A percentile compares a stretch with the other conserved stretches of the same genome.
These are phyloP conservation scores for Chionomys nivalis DNA, from an alignment of 2,113 vertebrate species.

Conservation along the genomic window DNA sequence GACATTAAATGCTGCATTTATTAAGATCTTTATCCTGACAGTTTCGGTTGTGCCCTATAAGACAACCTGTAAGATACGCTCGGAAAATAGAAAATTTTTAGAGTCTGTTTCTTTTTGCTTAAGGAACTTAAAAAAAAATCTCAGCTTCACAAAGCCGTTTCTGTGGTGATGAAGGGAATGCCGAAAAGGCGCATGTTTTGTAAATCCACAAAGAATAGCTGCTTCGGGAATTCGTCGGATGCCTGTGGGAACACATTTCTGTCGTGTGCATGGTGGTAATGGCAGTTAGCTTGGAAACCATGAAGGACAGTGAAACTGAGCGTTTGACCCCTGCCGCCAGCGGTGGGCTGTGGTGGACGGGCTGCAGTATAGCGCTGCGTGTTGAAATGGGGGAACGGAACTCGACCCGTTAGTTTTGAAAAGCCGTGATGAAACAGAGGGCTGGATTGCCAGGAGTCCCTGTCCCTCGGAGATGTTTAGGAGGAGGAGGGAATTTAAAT, in stretches of 20 bases:
- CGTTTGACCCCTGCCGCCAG: conserved; percentile 49
- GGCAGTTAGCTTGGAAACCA: conserved; percentile 75
- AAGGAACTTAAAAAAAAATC: not conserved
- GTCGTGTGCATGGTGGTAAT: conserved; percentile 55
- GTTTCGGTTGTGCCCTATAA: not conserved
- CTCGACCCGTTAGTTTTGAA: conserved; percentile 85
- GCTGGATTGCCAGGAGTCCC: conserved; percentile 81
- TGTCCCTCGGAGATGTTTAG: conserved; percentile 78
- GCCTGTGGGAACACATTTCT: conserved; percentile 54
- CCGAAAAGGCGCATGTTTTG: conserved; percentile 44
- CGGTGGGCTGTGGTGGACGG: conserved; percentile 67
- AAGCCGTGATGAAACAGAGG: conserved; percentile 83
- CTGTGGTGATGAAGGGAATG: conserved; percentile 58
- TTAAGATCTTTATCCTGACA: not conserved
- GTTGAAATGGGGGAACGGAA: conserved; percentile 84
- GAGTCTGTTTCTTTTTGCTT: conserved; percentile 21
- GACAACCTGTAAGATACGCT: not conserved
- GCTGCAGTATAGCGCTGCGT: conserved; percentile 73
- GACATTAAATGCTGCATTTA: not conserved
- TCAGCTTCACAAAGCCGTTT: conserved; percentile 50
- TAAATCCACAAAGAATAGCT: conserved; percentile 68
- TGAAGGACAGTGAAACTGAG: conserved; percentile 65
- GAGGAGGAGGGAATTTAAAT: conserved; percentile 82
- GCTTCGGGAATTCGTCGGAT: conserved; percentile 60
- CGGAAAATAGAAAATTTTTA: conserved; percentile 31